Base-by-base conservation (phyloP, 2,888 invertebrate species). In the Xestoiulus laeticollis region DNA sequence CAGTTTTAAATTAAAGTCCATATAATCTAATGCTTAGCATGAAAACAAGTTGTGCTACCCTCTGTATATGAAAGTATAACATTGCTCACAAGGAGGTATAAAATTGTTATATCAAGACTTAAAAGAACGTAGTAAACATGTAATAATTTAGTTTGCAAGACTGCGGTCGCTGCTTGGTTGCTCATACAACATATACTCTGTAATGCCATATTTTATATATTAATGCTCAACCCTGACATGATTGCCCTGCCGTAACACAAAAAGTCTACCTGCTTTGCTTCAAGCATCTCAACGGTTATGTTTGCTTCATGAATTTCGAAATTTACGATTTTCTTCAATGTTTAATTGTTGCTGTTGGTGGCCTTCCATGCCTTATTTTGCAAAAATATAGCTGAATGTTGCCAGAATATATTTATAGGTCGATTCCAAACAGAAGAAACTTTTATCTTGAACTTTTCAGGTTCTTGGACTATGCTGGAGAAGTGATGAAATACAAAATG, bases 211-310 rank as follows among this genome's bases (percentile, higher is more conserved):
- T 78, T 26, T 78, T 30, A 78, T 78, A 78, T 30, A 78, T 78
- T 78, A 78, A 22, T 78, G 78, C 12, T 78, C 30, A 78, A 26
- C 78, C 78, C 30, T 78, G 78, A 78, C 78, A 78, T 26, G 78
- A 30, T 14, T 78, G 78, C 78, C 78, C 78, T 78, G 12, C 30
- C 12, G 78, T 78, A 30, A 48, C 26, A 26, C 5, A 1, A 30
- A 48, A 30, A 78, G 30, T 30, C 26, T 30, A 78, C 78, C 78
- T 78, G 78, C 6, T 30, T 78, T 30, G 14, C 30, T 78, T 14
- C 26, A 10, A 78, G 30, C 30, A 26, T 26, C 22, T 78, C 78
- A 78, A 78, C 78, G 30, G 78, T 78, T 30, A 30, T 26, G 78
- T 78, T 30, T 78, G 78, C 78, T 78, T 78, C 78, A 78, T 30